Base-by-base conservation (phyloP, 2,888 invertebrate genomes). In the Amorpha juglandis region DNA sequence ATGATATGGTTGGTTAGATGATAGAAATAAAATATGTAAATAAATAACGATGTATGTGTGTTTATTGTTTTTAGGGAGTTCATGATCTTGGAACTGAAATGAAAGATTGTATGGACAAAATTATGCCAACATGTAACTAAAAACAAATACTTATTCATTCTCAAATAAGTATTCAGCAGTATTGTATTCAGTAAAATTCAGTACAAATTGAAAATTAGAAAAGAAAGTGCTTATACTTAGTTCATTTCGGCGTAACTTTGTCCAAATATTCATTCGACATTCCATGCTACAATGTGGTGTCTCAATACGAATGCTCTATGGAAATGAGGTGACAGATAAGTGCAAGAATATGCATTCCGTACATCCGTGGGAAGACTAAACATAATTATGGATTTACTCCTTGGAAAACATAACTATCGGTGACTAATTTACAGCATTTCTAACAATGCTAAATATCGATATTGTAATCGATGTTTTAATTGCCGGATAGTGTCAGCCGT, bases 261-360 rank as follows among this genome's bases (percentile, higher is more conserved):
- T 42, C 58, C 55, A 64, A 64, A 64, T 64, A 74, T 74, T 71
- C 88, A 89, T 89, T 84, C 88, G 80, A 81, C 90, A 90, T 90
- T 88, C 88, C 90, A 90, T 91, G 90, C 90, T 87, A 71, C 68
- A 75, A 72, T 72, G 79, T 83, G 84, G 79, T 79, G 78, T 74
- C 70, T 50, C 77, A 77, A 74, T 79, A 79, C 78, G 75, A 78
- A 86, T 85, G 83, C 84, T 76, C 86, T 86, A 83, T 81, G 78
- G 76, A 76, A 66, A 77, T 81, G 78, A 78, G 73, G 77, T 84
- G 84, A 87, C 83, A 87, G 76, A 78, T 73, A 87, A 80, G 88
- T 89, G 89, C 89, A 83, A 81, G 79, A 72, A 75, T 79, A 79
- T 79, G 73, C 89, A 88, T 87, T 86, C 86, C 75, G 68, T 71